These are phyloP conservation scores for Podotricha telesiphe DNA, from an alignment of 2,888 invertebrate species.

Conservation along the genomic window DNA sequence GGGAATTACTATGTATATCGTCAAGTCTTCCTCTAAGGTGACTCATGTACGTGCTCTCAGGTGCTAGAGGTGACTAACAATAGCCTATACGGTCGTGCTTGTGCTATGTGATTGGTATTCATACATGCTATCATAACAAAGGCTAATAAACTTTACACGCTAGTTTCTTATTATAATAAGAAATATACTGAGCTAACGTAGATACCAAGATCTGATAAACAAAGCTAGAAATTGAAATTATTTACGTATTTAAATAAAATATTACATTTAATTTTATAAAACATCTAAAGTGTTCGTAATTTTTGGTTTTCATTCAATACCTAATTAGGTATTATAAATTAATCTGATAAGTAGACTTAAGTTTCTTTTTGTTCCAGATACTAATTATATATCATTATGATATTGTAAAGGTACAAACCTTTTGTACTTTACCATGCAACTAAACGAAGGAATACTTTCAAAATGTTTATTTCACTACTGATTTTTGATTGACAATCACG, in stretches of 20 bases:
- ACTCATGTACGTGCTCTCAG: constrained; percentile 3
- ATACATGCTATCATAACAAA: constrained; percentile 15
- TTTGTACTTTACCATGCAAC: too few relatives aligned
- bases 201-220: neutral
- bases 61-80: constrained; percentile 8
- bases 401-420: too few relatives aligned
- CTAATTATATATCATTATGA: too few relatives aligned
- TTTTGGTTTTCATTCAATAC: too few relatives aligned
- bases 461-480: too few relatives aligned
- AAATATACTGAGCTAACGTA: neutral
- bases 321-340: too few relatives aligned
- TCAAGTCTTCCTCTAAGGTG: constrained; percentile 1
- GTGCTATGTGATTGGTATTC: constrained; percentile 14
- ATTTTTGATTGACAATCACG: too few relatives aligned
- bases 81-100: constrained; percentile 11
- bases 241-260: neutral
- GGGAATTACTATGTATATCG: neutral
- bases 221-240: neutral
- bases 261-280: too few relatives aligned
- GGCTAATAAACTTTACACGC: constrained; percentile 9
- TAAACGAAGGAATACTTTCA: too few relatives aligned
- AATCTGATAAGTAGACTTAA: too few relatives aligned
- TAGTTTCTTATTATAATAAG: constrained; percentile 7
- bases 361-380: too few relatives aligned
- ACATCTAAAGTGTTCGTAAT: too few relatives aligned